Conservation (phyloP, 2,113 vertebrate genomes). For the Corythoichthys haematopterus region DNA sequence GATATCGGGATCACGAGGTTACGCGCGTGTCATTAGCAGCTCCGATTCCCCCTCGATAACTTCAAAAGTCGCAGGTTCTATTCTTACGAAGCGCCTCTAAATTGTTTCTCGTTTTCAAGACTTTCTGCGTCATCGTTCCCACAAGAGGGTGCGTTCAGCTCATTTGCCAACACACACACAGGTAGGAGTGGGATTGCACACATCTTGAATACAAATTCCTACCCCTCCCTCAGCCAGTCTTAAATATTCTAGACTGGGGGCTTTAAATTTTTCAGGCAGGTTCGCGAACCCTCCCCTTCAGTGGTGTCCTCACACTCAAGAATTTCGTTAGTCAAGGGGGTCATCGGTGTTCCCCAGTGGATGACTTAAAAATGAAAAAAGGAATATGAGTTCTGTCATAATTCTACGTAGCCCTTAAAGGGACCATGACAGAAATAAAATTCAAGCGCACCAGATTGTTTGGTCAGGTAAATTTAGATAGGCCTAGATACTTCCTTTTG, state of each 20-base stretch:
- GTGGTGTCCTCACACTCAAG: slow-evolving; percentile 44
- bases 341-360: slow-evolving; percentile 55
- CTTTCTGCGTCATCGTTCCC: slow-evolving; percentile 32
- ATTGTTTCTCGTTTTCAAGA: slow-evolving; percentile 31
- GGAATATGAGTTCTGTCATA: slow-evolving; percentile 41
- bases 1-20: slow-evolving; percentile 48
- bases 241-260: slow-evolving; percentile 57
- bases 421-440: no score
- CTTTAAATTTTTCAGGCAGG: slow-evolving; percentile 67
- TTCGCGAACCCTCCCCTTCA: slow-evolving; percentile 49
- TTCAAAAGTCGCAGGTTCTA: slow-evolving; percentile 19
- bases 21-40: slow-evolving; percentile 49
- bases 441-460: no score
- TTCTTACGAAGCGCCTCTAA: slow-evolving; percentile 52
- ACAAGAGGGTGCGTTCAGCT: slow-evolving; percentile 36
- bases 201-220: slow-evolving; percentile 48
- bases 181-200: slow-evolving; percentile 19
- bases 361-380: slow-evolving; percentile 42
- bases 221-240: slow-evolving; percentile 45
- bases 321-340: slow-evolving; percentile 53
- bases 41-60: slow-evolving; percentile 47
- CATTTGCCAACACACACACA: slow-evolving; percentile 52
- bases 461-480: no score
- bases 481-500: no score
- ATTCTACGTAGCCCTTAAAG: no score